Evolutionary conservation across 2,888 invertebrate genomes (phyloP), one percentile per base, ranked within the genome.

Genomic region (Frankliniella fusca): DNA sequence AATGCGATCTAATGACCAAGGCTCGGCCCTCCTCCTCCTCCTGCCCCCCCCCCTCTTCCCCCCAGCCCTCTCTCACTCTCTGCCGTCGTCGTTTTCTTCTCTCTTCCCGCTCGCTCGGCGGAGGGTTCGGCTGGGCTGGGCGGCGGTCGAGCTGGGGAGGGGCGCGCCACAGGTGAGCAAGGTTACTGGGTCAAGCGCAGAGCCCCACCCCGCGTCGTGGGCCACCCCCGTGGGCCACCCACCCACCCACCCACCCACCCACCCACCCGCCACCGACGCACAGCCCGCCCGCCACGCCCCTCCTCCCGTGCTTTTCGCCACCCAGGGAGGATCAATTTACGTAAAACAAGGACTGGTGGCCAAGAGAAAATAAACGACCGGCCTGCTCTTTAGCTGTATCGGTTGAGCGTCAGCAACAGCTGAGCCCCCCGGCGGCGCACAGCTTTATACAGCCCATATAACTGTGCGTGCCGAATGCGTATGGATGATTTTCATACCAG

Each of bases 161-260:
- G 70, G n/a, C n/a, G 11, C n/a, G 70, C 70, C 70, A 76, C 70
- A 76, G 70, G 70, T 76, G 70, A 76, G 70, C 70, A 76, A 76
- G 70, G 70, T 76, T 76, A 76, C 70, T 76, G 70, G 70, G 70
- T 76, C 70, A 76, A 76, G 70, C 70, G 8, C 70, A 76, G 38
- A 38, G 27, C 70, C 70, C 70, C 70, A 76, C 70, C 70, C 70
- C 0, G 23, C 70, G 9, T n/a, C 65, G 65, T n/a, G 3, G 54
- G 3, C 54, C 10, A 18, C 15, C 54, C 7, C 10, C 10, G 50
- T 9, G 54, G 54, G 54, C 65, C n/a, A n/a, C n/a, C 70, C 10
- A 23, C 70, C 70, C 70, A 9, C 61, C n/a, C 61, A 0, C 12
- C 38, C 38, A 2, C 38, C 3, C 11, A 8, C 70, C 27, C 27